phyloP scores from a whole-genome alignment of 2,888 invertebrate genomes.

The Eumerus sabulonum region DNA sequence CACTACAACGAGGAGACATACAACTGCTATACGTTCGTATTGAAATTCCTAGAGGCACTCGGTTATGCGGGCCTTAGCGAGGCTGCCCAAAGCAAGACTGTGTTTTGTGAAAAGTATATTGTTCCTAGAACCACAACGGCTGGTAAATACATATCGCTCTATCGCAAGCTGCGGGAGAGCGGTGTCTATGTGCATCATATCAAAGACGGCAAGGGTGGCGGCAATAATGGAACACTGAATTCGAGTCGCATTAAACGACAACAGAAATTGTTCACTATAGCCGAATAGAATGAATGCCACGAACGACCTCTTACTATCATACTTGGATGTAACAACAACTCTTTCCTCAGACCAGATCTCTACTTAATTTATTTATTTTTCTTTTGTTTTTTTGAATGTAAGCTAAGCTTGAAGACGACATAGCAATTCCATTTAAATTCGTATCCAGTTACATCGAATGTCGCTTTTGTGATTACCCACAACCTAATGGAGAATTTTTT shows the following conservation, averaged over 20 bases:
- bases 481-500: too few species aligned
- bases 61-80: conserved; percentile 86
- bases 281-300: conserved; percentile 27
- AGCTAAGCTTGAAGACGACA: conserved; percentile 41
- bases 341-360: conserved; percentile 65
- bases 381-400: conserved; percentile 51
- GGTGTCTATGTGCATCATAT: conserved; percentile 80
- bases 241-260: conserved; percentile 56
- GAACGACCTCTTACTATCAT: background rate
- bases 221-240: conserved; percentile 44
- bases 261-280: conserved; percentile 59
- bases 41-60: conserved; percentile 87
- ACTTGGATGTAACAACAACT: conserved; percentile 49
- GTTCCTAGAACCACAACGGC: conserved; percentile 90
- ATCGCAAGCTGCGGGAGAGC: conserved; percentile 84
- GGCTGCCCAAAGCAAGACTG: conserved; percentile 83
- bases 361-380: conserved; percentile 61
- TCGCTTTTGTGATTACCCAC: conserved; percentile 48
- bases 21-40: conserved; percentile 93
- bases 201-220: conserved; percentile 65
- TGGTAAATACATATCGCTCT: conserved; percentile 90
- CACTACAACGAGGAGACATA: conserved; percentile 87
- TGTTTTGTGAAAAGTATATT: conserved; percentile 90
- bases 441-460: conserved; percentile 43
- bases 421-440: conserved; percentile 16